Evolutionary conservation across 2,113 vertebrate species (phyloP).

Genomic region (Tautogolabrus adspersus): DNA sequence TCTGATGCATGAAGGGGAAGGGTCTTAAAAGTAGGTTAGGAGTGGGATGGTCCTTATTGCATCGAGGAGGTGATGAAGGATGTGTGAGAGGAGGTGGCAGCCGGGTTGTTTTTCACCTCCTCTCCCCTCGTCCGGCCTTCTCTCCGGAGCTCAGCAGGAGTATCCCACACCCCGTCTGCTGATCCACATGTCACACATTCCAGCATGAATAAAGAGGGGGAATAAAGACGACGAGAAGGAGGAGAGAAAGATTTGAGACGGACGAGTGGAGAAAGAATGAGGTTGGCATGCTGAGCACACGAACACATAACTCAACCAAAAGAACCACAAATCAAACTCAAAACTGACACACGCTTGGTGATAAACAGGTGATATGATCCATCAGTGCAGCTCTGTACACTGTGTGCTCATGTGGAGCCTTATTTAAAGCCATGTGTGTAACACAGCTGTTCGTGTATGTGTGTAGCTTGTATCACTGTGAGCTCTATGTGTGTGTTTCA

Average conservation of each 20-base stretch:
- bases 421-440: slow-evolving; percentile 12
- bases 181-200: slow-evolving; percentile 82
- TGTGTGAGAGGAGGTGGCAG: slow-evolving; percentile 36
- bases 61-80: slow-evolving; percentile 52
- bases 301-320: background rate
- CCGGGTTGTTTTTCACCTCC: slow-evolving; percentile 63
- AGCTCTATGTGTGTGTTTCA: slow-evolving; percentile 19
- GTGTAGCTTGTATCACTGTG: background rate
- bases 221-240: slow-evolving; percentile 47
- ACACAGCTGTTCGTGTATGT: slow-evolving; percentile 9
- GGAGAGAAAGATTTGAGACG: slow-evolving; percentile 50
- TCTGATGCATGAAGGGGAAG: slow-evolving; percentile 17
- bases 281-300: slow-evolving; percentile 9
- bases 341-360: background rate
- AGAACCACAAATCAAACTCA: no score
- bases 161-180: slow-evolving; percentile 68
- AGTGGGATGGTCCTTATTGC: background rate
- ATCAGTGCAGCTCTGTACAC: background rate
- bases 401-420: background rate
- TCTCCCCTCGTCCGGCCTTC: slow-evolving; percentile 57
- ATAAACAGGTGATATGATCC: slow-evolving; percentile 10
- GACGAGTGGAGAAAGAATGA: slow-evolving; percentile 12
- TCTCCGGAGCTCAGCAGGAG: slow-evolving; percentile 72
- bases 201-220: slow-evolving; percentile 61
- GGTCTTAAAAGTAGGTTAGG: slow-evolving; percentile 19